phyloP scores from a whole-genome alignment of 1,140 invertebrate species.

The Lepidotrigona ventralis region DNA sequence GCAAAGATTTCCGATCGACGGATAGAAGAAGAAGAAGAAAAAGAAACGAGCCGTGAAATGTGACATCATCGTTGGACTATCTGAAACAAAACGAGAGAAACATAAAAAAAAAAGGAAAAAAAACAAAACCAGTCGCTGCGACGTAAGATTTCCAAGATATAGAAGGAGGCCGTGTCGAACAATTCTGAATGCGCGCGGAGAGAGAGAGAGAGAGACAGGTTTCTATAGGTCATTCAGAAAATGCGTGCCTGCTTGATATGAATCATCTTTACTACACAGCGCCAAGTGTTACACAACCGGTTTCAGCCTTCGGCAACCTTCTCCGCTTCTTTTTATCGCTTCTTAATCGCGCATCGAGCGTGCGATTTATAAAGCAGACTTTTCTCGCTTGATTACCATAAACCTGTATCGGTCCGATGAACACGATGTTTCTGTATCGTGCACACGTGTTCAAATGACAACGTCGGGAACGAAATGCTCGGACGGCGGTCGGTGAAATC shows the following conservation, averaged over 20 bases:
- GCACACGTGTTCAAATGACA: too few relatives aligned
- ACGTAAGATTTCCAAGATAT: slow-evolving; percentile 8
- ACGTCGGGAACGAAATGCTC: too few relatives aligned
- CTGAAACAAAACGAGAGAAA: too few relatives aligned
- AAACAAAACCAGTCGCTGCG: slow-evolving; percentile 11
- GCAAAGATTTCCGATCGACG: not conserved
- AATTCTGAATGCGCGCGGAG: slow-evolving; percentile 28
- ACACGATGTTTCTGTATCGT: not conserved
- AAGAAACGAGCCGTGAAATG: not conserved
- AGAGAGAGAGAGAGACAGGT: slow-evolving; percentile 19
- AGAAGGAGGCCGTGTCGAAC: slow-evolving; percentile 1
- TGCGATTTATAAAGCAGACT: slow-evolving; percentile 29
- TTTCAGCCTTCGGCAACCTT: not conserved
- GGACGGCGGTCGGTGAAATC: not conserved
- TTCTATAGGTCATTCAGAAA: slow-evolving; percentile 61
- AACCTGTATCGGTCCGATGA: not conserved
- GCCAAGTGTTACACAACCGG: slow-evolving; percentile 30
- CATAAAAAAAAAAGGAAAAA: not conserved
- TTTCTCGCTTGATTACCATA: slow-evolving; percentile 13
- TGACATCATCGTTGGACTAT: slow-evolving; percentile 27
- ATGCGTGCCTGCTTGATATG: slow-evolving; percentile 53
- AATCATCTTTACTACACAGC: slow-evolving; percentile 59
- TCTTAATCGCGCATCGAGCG: slow-evolving; percentile 1
- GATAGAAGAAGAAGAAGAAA: not conserved
- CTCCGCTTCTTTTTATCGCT: slow-evolving; percentile 14